Conservation (phyloP, 2,888 invertebrate species). For the Perizoma flavofasciatum region DNA sequence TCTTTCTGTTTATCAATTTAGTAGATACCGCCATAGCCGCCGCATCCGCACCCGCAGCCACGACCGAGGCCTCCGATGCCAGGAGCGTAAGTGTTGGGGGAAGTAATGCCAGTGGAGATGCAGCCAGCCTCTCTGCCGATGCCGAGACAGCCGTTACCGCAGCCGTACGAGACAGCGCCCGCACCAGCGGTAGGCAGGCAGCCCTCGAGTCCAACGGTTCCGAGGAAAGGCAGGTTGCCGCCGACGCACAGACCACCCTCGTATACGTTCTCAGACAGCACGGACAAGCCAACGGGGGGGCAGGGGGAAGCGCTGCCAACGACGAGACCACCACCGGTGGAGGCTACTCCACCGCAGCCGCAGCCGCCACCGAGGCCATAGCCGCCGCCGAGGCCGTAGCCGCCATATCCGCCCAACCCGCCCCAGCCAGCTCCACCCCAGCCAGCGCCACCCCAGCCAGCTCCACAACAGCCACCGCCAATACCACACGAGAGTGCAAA, state of each 20-base stretch:
- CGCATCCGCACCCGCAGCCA: conserved; percentile 13
- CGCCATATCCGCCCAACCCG: background rate
- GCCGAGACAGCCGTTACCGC: conserved; percentile 40
- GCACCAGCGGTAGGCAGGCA: conserved; percentile 45
- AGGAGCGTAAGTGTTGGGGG: conserved; percentile 27
- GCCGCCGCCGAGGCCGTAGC: background rate
- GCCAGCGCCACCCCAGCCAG: background rate
- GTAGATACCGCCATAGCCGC: conserved; percentile 33
- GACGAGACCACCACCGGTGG: conserved; percentile 1
- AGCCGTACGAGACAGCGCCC: conserved; percentile 44
- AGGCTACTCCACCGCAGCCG: conserved; percentile 16
- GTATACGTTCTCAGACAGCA: conserved; percentile 52
- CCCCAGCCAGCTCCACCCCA: background rate
- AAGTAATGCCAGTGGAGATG: conserved; percentile 28
- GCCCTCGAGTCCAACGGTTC: conserved; percentile 51
- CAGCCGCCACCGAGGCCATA: conserved; percentile 26
- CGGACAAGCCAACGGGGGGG: conserved; percentile 50
- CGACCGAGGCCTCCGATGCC: conserved; percentile 17
- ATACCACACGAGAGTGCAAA: no score
- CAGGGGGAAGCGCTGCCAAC: conserved; percentile 48
- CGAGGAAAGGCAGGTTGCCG: conserved; percentile 54
- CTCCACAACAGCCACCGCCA: background rate
- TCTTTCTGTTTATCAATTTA: no score
- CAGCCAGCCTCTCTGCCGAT: conserved; percentile 35
- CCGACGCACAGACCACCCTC: conserved; percentile 50